These are phyloP conservation scores for Phyllostomus hastatus DNA, from an alignment of 2,113 vertebrate genomes.

Conservation along the genomic window DNA sequence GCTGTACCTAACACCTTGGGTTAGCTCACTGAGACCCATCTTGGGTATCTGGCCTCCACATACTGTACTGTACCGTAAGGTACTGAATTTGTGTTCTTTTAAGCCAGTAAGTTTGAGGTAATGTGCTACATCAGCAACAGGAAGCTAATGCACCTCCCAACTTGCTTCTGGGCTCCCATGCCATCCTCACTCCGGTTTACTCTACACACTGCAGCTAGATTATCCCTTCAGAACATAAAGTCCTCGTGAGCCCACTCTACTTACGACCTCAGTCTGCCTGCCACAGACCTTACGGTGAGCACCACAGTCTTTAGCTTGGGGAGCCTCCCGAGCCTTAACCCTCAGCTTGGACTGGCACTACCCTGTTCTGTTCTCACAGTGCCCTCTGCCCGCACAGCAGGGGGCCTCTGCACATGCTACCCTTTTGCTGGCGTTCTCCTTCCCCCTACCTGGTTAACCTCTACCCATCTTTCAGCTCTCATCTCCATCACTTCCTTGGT, in stretches of 20 bases:
- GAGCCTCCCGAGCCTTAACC: not conserved
- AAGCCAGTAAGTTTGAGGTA: not conserved
- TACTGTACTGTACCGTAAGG: no score
- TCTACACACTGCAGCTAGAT: not conserved
- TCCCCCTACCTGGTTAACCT: not conserved
- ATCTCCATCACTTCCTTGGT: not conserved
- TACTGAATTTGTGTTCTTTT: not conserved
- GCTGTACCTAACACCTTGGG: not conserved
- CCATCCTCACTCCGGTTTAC: not conserved
- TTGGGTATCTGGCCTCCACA: not conserved
- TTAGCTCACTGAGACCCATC: not conserved
- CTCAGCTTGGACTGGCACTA: accelerated
- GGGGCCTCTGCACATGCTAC: not conserved
- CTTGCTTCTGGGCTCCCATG: not conserved
- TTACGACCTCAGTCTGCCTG: not conserved
- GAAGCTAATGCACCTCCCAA: not conserved
- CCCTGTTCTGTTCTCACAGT: accelerated
- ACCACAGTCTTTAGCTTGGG: no score
- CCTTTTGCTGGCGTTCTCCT: not conserved
- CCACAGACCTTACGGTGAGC: no score
- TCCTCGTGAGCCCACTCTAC: not conserved
- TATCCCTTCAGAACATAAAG: not conserved
- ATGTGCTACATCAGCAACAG: not conserved
- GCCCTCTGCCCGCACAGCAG: not conserved
- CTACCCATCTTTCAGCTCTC: not conserved